Evolutionary conservation across 2,113 vertebrate genomes (phyloP), one percentile per base, ranked within the genome.

Genomic region (Daubentonia madagascariensis): DNA sequence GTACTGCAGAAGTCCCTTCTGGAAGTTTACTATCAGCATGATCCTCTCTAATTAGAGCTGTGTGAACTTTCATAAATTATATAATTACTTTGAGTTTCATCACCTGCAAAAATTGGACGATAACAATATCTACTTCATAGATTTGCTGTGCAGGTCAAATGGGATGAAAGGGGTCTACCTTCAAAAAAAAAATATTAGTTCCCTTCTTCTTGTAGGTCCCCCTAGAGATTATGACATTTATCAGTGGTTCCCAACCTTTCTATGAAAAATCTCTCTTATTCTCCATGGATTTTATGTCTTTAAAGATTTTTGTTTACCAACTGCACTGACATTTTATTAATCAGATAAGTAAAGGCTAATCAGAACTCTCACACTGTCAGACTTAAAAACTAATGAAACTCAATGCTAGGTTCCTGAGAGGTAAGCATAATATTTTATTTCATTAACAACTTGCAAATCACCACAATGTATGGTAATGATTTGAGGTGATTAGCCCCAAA

Each of bases 301-400:
- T 83, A 72, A 87, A 87, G 40, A 86, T 52, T 79, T 94, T 45
- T 94, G 52, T 40, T 65, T 96, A 89, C 50, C 43, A 95, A 93
- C 4, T 68, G 23, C 20, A 78, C 1, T 93, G 48, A 93, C 67
- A 79, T 91, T 93, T 95, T 87, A 89, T 78, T 96, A 91, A 93
- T 50, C n/a, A 80, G 25, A 17, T 85, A 96, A 79, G 32, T 72
- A 97, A 95, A 70, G 48, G 43, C 57, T 93, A 87, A 88, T 70
- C 40, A 63, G 70, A 94, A 93, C 14, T 93, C 40, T 78, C 68
- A 86, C 96, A 65, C 30, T 87, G 73, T 87, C 75, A 63, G 30
- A 86, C 59, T 94, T 81, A 85, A 79, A 94, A 89, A 65, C 23
- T 84, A 97, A 93, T 52, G 50, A 92, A 96, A 89, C 14, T 87